Percentiles rank a stretch among this genome's conserved stretches.
These are phyloP conservation scores for Leptonema lineaticorne DNA, from an alignment of 1,140 invertebrate genomes.

Conservation along the genomic window DNA sequence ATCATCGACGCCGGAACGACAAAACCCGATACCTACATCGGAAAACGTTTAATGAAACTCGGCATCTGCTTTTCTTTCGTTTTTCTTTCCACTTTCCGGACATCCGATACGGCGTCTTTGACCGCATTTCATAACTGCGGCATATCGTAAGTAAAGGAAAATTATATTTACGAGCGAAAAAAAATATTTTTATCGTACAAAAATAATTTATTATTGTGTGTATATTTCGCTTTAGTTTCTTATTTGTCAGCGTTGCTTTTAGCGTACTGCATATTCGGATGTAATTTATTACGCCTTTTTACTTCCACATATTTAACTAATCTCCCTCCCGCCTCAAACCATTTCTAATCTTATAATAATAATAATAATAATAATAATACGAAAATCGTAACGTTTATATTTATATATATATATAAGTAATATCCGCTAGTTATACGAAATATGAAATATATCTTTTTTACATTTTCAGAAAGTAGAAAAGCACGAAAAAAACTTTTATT, in stretches of 20 bases:
- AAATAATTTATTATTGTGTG: not conserved
- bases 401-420: no score
- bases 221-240: not conserved
- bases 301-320: no score
- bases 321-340: no score
- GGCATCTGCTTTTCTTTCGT: conserved; percentile 8
- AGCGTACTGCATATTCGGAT: not conserved
- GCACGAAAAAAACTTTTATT: no score
- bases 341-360: no score
- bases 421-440: no score
- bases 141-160: not conserved
- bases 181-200: conserved; percentile 4
- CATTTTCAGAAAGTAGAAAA: no score
- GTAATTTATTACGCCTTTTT: no score
- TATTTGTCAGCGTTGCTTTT: not conserved
- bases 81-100: not conserved
- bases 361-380: no score
- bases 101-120: conserved; percentile 14
- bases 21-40: not conserved
- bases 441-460: no score
- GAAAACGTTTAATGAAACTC: conserved; percentile 13
- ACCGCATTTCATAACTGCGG: not conserved
- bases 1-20: not conserved
- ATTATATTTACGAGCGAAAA: conserved; percentile 2
- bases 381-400: no score